phyloP scores from a whole-genome alignment of 2,113 vertebrate genomes.

The Herpetotheres cachinnans region DNA sequence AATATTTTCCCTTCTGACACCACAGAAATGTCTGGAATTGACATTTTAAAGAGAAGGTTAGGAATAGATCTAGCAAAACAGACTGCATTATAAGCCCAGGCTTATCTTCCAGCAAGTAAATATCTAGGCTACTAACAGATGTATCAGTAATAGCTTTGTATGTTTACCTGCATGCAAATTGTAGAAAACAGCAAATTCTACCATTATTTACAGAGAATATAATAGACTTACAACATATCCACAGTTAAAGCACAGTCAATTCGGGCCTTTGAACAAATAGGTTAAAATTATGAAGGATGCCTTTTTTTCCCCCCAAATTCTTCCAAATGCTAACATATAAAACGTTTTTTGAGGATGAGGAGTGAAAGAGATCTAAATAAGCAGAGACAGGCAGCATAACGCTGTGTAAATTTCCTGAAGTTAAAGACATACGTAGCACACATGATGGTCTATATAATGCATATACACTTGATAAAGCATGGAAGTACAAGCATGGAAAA shows the following conservation, averaged over 20 bases:
- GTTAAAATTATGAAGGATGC: not conserved
- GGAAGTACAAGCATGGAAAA: not conserved
- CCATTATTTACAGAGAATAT: not conserved
- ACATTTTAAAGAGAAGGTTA: constrained; percentile 47
- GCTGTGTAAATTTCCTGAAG: not conserved
- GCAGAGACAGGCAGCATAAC: not conserved
- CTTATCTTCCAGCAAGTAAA: constrained; percentile 37
- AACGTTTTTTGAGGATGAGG: not conserved
- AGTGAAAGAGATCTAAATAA: not conserved
- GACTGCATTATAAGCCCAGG: not conserved
- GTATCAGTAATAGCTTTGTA: not conserved
- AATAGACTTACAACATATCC: not conserved
- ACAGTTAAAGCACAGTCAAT: not conserved
- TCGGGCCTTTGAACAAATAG: not conserved
- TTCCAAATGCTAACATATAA: not conserved
- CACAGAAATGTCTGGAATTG: constrained; percentile 28
- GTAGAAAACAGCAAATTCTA: not conserved
- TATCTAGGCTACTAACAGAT: not conserved
- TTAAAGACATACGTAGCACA: not conserved
- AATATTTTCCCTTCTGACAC: constrained; percentile 26
- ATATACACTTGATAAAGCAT: not conserved
- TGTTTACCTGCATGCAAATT: not conserved
- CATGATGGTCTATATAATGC: not conserved
- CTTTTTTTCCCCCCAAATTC: fast-evolving
- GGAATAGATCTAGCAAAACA: constrained; percentile 3